A percentile compares a stretch with the other conserved stretches of the same genome.
Conservation (phyloP, 30 jellyfish, hydroid and myxozoan genomes). For the Mastigias papua region DNA sequence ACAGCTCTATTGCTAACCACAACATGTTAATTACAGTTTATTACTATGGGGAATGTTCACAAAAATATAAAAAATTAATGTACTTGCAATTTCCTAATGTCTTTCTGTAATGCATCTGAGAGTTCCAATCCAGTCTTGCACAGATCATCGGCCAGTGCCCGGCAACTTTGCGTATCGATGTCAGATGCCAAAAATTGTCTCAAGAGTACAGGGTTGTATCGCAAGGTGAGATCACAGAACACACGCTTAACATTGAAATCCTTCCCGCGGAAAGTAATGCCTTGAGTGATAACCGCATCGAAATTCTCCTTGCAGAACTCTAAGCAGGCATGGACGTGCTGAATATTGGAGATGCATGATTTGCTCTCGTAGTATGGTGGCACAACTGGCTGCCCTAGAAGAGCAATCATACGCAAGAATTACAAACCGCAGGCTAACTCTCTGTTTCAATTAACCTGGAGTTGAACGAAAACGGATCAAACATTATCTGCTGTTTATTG, state of each 20-base stretch:
- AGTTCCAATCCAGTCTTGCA: background rate
- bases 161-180: background rate
- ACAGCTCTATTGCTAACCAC: too few species aligned
- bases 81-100: background rate
- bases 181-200: background rate
- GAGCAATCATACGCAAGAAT: too few species aligned
- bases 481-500: too few species aligned
- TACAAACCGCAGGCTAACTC: too few species aligned
- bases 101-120: background rate
- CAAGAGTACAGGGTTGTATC: slow-evolving; percentile 52
- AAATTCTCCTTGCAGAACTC: slow-evolving; percentile 5
- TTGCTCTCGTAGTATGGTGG: background rate
- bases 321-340: background rate
- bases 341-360: background rate
- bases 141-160: background rate
- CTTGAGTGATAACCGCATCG: slow-evolving; percentile 64
- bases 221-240: slow-evolving; percentile 65
- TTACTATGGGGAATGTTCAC: too few species aligned
- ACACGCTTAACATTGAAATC: slow-evolving; percentile 44
- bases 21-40: too few species aligned
- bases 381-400: slow-evolving; percentile 4
- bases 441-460: too few species aligned
- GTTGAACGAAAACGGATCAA: too few species aligned
- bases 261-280: slow-evolving; percentile 58
- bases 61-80: too few species aligned